Evolutionary conservation across 2,797 vertebrate species (phyloP), one percentile per base, ranked within the genome.

Genomic region (Malurus splendens): DNA sequence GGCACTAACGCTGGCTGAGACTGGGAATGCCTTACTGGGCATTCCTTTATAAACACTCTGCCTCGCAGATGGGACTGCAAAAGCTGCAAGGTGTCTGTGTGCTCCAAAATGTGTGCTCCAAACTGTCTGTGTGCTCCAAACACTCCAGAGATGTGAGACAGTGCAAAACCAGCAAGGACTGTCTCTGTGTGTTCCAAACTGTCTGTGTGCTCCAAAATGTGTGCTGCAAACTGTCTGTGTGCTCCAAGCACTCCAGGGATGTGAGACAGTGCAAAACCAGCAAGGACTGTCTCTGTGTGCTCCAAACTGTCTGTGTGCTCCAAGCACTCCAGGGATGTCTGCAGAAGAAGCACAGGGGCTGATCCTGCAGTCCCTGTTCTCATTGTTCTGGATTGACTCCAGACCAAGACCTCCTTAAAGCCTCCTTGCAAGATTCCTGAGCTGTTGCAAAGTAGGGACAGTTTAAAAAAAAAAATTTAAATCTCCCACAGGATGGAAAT

Each of bases 371-470:
- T 28, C 38, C 12, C 71, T 67, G 39, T 17, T 86, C 25, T 11
- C 38, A 1, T 0, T 20, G 18, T 2, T 0, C 33, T 62, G 16
- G 12, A 30, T 8, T 20, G 17, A 36, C 61, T 45, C 39, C 66
- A 77, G 19, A 87, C 23, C 67, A 70, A 78, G 15, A 12, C 3
- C 32, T 38, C 33, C 66, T 67, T 7, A 15, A n/a, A 78, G 28
- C 5, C 19, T 88, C 42, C 30, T 23, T 76, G 30, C 44, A 87
- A 59, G 48, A 47, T 32, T 75, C 50, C 48, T 39, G 24, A 81
- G 20, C 66, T 74, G 24, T 0, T 16, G 30, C n/a, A 78, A 72
- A 77, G 54, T 13, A 7, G 0, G 14, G 42, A 45, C 33, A 47
- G 16, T 6, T 38, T 7, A 10, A 32, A 80, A 45, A 70, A 72